Evolutionary conservation across 2,797 vertebrate species (phyloP).

Genomic region (Antennarius maculatus): DNA sequence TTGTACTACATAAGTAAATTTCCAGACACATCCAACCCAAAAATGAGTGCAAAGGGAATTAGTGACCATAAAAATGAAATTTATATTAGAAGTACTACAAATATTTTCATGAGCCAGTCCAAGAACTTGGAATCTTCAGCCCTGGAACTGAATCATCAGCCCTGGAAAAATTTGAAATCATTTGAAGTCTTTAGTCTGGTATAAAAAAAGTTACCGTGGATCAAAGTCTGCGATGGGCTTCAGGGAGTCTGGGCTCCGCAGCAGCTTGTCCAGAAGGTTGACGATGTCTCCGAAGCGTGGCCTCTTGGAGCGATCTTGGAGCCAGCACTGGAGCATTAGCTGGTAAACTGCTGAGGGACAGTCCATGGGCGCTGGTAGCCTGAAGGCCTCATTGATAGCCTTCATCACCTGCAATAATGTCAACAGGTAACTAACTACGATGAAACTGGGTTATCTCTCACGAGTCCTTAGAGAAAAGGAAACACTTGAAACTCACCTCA

Average conservation of each 20-base stretch:
- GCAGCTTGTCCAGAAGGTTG: constrained; percentile 94
- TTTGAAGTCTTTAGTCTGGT: background rate
- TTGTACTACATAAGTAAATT: constrained; percentile 3
- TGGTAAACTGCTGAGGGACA: constrained; percentile 96
- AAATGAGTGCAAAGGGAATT: background rate
- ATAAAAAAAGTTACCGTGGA: constrained; percentile 85
- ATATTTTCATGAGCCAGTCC: constrained; percentile 5
- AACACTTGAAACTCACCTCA: constrained; percentile 68
- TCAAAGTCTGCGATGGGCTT: constrained; percentile 95
- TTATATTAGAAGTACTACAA: constrained; percentile 8
- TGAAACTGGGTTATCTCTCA: background rate
- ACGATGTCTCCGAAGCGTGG: constrained; percentile 93
- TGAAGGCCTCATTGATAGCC: constrained; percentile 95
- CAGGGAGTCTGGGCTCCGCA: constrained; percentile 92
- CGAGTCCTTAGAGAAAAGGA: background rate
- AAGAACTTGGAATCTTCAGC: constrained; percentile 10
- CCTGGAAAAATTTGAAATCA: constrained; percentile 16
- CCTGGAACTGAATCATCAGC: background rate
- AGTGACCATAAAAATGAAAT: constrained; percentile 9
- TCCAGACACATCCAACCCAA: background rate
- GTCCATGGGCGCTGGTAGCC: constrained; percentile 94
- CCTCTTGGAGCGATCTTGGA: constrained; percentile 90
- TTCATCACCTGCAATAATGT: constrained; percentile 91
- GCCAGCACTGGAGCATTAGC: constrained; percentile 98
- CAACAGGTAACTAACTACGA: constrained; percentile 3